phyloP scores from a whole-genome alignment of 1,140 invertebrate species.

The Frieseomelitta varia region DNA sequence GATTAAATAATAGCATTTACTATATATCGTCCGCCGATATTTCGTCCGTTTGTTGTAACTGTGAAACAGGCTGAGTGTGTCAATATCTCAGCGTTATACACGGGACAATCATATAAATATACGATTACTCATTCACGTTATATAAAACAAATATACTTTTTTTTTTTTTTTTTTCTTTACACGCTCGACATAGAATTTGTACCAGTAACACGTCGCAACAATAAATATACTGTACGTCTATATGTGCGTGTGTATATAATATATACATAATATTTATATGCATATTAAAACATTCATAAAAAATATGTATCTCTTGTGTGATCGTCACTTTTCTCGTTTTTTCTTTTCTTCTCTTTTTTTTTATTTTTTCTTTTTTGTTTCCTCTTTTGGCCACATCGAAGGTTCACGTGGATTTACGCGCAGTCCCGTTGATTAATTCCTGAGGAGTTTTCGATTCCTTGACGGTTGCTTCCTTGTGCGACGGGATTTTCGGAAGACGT shows the following conservation, averaged over 20 bases:
- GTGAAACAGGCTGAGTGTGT: not conserved
- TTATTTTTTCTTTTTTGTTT: too few relatives aligned
- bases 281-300: constrained; percentile 65
- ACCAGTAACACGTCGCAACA: constrained; percentile 60
- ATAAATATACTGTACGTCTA: constrained; percentile 58
- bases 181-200: constrained; percentile 58
- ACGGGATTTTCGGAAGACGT: constrained; percentile 60
- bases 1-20: not conserved
- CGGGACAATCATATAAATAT: constrained; percentile 24
- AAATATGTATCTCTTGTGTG: constrained; percentile 62
- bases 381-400: not conserved
- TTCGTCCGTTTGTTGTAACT: not conserved
- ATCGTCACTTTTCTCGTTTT: not conserved
- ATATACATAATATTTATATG: constrained; percentile 40
- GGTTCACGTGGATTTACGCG: constrained; percentile 62
- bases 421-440: constrained; percentile 58
- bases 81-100: not conserved
- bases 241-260: constrained; percentile 22
- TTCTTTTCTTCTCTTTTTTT: too few relatives aligned
- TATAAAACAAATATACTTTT: constrained; percentile 37
- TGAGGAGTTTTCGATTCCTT: constrained; percentile 37
- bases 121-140: constrained; percentile 20
- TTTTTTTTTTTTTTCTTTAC: too few relatives aligned
- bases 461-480: constrained; percentile 1
- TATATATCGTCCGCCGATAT: not conserved